phyloP scores from a whole-genome alignment of 2,888 invertebrate genomes.

The Digitonthophagus gazella region DNA sequence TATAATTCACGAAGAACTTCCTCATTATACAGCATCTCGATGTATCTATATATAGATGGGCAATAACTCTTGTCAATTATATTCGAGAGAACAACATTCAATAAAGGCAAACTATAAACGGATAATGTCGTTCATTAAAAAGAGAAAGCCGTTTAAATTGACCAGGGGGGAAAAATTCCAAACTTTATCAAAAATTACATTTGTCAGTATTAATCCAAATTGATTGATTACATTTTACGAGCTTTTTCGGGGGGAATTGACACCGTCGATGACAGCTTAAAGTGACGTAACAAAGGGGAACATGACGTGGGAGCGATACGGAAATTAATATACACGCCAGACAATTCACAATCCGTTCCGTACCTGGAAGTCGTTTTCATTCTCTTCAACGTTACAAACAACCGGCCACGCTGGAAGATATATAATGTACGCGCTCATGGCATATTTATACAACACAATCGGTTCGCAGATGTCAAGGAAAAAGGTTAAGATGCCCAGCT shows the following conservation, averaged over 20 bases:
- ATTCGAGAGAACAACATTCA: neutral
- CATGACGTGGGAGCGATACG: neutral
- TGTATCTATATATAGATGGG: neutral
- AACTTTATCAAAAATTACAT: too few species aligned
- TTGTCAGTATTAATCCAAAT: too few species aligned
- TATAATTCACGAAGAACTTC: neutral
- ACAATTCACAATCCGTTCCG: neutral
- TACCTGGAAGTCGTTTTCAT: neutral
- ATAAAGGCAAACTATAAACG: neutral
- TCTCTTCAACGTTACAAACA: neutral
- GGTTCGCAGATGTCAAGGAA: neutral
- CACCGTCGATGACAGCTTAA: neutral
- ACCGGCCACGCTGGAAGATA: neutral
- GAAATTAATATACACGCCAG: neutral
- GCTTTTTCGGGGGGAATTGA: too few species aligned
- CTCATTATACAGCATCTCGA: neutral
- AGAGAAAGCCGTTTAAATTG: neutral
- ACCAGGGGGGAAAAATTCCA: neutral
- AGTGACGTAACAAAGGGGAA: neutral
- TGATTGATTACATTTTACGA: too few species aligned
- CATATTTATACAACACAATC: neutral
- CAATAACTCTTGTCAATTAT: neutral
- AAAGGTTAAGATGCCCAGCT: neutral
- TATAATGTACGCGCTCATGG: neutral
- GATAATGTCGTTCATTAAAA: neutral